Base-by-base conservation (phyloP, 2,888 invertebrate species). In the Charanyca ferruginea region DNA sequence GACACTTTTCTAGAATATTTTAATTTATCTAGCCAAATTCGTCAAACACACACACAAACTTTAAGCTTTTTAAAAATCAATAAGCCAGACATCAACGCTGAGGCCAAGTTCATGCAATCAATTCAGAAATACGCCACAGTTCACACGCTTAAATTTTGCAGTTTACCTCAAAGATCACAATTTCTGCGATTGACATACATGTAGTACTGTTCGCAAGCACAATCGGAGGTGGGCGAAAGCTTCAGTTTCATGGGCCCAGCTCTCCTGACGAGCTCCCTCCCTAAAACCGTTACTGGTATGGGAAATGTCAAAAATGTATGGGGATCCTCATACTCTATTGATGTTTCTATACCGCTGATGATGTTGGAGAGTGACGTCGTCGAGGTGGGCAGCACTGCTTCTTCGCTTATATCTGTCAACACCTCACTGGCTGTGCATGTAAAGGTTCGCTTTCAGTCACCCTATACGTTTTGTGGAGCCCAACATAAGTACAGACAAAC, bases 401-500 rank as follows among this genome's bases (percentile, higher is more conserved):
- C 75, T 82, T 87, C 83, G 93, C 93, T 93, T 91, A 65, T 80
- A 75, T 83, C 79, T 89, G 83, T 87, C 70, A 79, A 81, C 86
- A 80, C 79, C 81, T 86, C 85, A 81, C 74, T 85, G 89, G 89
- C 89, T 91, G 86, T 87, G 92, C 92, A 92, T 92, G 92, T 78
- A 63, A 78, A 73, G 83, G 81, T 83, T 64, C 61, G 78, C 79
- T 81, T 78, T 72, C 73, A 54, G 42, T 70, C 73, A 69, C 70
- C 70, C 32, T 59, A 18, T 42, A 32, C 61, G 52, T 72, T 58
- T 7, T 44, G 51, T 62, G 66, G 63, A 60, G 48, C 35, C 16
- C 58, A 54, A 66, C 32, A 44, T 16, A 69, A 53, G 45, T 51
- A 55, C 71, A 71, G 18, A 60, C 52, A 4, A 48, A 45, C 48